Evolutionary conservation across 2,797 vertebrate genomes (phyloP), one percentile per base, ranked within the genome.

Genomic region (Manis javanica): DNA sequence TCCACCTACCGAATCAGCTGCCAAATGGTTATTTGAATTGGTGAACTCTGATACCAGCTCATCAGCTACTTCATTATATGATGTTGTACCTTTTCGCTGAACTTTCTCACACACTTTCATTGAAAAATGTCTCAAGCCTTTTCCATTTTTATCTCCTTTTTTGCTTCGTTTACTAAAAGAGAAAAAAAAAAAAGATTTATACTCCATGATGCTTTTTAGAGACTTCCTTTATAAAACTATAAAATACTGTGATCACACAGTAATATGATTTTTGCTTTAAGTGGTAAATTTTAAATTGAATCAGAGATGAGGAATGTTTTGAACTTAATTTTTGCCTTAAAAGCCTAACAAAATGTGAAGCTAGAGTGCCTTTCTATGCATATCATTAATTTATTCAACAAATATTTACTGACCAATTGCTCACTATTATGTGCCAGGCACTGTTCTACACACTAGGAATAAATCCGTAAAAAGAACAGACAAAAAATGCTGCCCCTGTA

Each of bases 31-130:
- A 96, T 98, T 98, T 55, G 98, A 98, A 82, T 98, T 98, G 85
- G 99, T 99, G 98, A 99, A 99, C 96, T 99, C 99, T 0, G 99
- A 98, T 8, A 99, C 99, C 83, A 99, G 98, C 77, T 99, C 99
- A 97, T 99, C 99, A 37, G 99, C 99, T 3, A 99, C 99, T 97
- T 99, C 99, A 24, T 99, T 99, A 93, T 99, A 99, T 0, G 99
- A 99, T 2, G 99, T 99, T 74, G 99, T 99, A 87, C 99, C 99
- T 98, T 99, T 99, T 95, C 98, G 99, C 7, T 99, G 99, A 84
- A 99, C 99, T 98, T 99, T 99, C 98, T 99, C 99, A 96, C 99
- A 99, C n/a, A 99, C 99, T 98, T 99, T 99, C 99, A 99, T 99
- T 88, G 99, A 99, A 98, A 99, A 99, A 97, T 99, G 99, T 75